Base-by-base conservation (phyloP, 2,797 vertebrate species). In the Gallinago nigripennis region DNA sequence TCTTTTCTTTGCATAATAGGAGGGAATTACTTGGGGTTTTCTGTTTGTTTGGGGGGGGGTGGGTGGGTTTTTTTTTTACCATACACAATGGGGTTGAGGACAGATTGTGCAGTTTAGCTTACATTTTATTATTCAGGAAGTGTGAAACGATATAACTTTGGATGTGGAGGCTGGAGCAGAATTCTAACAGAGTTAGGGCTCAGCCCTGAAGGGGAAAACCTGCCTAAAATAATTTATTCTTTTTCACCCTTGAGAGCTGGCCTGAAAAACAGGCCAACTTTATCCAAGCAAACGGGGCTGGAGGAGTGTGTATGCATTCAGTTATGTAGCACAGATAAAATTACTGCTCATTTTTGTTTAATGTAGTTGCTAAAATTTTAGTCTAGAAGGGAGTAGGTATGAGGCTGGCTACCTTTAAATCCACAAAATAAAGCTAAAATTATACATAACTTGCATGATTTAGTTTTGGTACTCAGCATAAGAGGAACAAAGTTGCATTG, bases 161-260 rank as follows among this genome's bases (percentile, higher is more conserved):
- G 17, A 60, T 54, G 48, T 46, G 39, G 53, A 65, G 58, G 63
- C 1, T 58, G 30, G 45, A 82, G 70, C 39, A 82, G 60, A 56
- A 56, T 89, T 80, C 53, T 87, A 11, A 72, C 51, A 51, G 51
- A 75, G 68, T 45, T 45, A 60, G 60, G 82, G 68, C 71, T 93
- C 50, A 82, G 64, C 79, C 48, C 86, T 68, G 71, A 80, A 80
- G 85, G 94, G 63, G 60, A 87, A 71, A 94, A 89, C 75, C 78
- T 95, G 86, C 56, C 72, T 77, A 16, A 73, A 86, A 86, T 73
- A 41, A 84, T 91, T 88, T 88, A 64, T 85, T 90, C 33, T 73
- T 80, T 54, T 69, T 76, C 39, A 76, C 86, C 66, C 89, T 82
- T 85, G 89, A 88, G 86, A 94, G 43, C 84, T 87, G 84, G 57